Percentiles rank a stretch among this genome's conserved stretches.
phyloP scores from a whole-genome alignment of 2,888 invertebrate species.

The Leptinotarsa rubiginosa region DNA sequence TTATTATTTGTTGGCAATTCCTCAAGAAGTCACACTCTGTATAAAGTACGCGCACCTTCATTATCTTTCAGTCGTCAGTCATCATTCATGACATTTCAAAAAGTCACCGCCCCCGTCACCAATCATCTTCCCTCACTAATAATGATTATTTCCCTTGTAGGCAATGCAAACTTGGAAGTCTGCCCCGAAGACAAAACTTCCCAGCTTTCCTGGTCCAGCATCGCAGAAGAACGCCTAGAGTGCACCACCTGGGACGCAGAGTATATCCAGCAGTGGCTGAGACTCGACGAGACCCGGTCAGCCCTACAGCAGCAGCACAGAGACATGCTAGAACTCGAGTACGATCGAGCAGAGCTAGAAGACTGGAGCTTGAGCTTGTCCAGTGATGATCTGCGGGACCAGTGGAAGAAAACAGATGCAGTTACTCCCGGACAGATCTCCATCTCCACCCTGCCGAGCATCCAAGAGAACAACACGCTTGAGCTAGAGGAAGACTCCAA shows the following conservation, averaged over 20 bases:
- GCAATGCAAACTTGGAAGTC: constrained; percentile 58
- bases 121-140: constrained; percentile 7
- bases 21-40: no score
- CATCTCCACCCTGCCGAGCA: constrained; percentile 76
- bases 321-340: constrained; percentile 78
- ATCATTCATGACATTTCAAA: constrained; percentile 13
- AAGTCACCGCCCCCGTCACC: constrained; percentile 1
- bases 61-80: not conserved
- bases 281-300: constrained; percentile 78
- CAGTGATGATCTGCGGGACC: constrained; percentile 75
- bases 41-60: no score
- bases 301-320: constrained; percentile 77
- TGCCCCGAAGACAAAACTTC: constrained; percentile 60
- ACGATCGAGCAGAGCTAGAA: constrained; percentile 81
- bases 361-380: constrained; percentile 83
- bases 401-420: constrained; percentile 56
- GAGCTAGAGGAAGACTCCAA: constrained; percentile 79
- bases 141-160: constrained; percentile 46
- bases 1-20: no score
- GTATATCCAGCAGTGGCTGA: constrained; percentile 81
- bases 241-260: constrained; percentile 77
- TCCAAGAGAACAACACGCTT: constrained; percentile 78
- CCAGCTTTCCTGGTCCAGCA: constrained; percentile 71
- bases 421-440: constrained; percentile 75
- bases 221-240: constrained; percentile 71